Evolutionary conservation across 1,140 invertebrate genomes (phyloP).

Genomic region (Myzus persicae): DNA sequence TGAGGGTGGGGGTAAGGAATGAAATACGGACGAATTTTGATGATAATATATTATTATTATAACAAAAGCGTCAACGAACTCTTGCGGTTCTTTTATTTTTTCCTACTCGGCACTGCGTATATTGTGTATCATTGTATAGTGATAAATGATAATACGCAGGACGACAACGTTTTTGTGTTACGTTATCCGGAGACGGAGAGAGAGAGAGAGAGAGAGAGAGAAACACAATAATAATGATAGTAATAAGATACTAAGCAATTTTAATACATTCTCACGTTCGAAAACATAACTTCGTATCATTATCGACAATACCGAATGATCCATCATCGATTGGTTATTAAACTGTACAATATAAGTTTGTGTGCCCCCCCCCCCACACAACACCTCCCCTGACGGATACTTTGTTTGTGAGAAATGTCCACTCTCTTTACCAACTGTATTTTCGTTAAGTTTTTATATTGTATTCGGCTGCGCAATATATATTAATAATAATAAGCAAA

Average conservation of each 20-base stretch:
- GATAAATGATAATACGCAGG: not conserved
- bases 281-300: conserved; percentile 15
- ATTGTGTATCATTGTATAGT: no score
- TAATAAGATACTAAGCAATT: conserved; percentile 15
- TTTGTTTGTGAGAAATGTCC: not conserved
- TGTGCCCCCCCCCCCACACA: not conserved
- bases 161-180: not conserved
- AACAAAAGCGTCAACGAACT: conserved; percentile 44
- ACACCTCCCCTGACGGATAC: not conserved
- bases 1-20: not conserved
- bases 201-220: not conserved
- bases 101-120: not conserved
- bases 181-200: not conserved
- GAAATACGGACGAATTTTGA: not conserved
- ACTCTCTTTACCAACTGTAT: not conserved
- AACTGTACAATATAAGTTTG: not conserved
- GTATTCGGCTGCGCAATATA: not conserved
- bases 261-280: conserved; percentile 17
- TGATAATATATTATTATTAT: not conserved
- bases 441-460: not conserved
- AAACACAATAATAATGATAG: not conserved
- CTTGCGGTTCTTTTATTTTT: conserved; percentile 20
- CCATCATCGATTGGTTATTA: not conserved
- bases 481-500: not conserved
- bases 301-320: not conserved